phyloP scores from a whole-genome alignment of 2,888 invertebrate genomes.

The Aplocera efformata region DNA sequence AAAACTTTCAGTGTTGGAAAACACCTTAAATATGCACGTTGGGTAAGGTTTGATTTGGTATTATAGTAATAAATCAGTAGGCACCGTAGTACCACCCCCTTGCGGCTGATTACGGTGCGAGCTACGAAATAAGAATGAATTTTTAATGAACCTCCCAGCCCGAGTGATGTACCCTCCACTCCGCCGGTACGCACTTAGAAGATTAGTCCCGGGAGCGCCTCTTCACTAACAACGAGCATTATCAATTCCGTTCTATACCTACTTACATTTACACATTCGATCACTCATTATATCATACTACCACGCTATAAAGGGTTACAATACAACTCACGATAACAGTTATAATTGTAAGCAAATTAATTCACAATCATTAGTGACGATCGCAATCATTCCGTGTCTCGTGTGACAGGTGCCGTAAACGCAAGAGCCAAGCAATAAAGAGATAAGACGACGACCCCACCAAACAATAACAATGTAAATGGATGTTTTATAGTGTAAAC shows the following conservation, averaged over 20 bases:
- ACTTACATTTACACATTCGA: constrained; percentile 15
- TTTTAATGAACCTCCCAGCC: constrained; percentile 70
- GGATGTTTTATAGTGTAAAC: constrained; percentile 75
- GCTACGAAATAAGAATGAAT: constrained; percentile 78
- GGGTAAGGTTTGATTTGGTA: constrained; percentile 25
- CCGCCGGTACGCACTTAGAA: constrained; percentile 73
- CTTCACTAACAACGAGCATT: constrained; percentile 55
- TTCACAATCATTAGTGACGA: constrained; percentile 26
- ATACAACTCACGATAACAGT: no score
- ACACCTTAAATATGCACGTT: constrained; percentile 9
- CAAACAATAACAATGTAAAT: constrained; percentile 72
- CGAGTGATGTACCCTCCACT: constrained; percentile 28
- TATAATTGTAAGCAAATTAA: constrained; percentile 27
- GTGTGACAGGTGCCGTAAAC: constrained; percentile 45
- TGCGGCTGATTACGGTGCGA: constrained; percentile 68
- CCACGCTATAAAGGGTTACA: constrained; percentile 3
- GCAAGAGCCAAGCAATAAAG: constrained; percentile 61
- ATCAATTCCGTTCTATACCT: constrained; percentile 36
- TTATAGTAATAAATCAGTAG: constrained; percentile 56
- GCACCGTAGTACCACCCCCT: constrained; percentile 54
- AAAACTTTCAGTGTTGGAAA: no score
- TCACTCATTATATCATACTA: constrained; percentile 4
- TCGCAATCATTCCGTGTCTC: constrained; percentile 25
- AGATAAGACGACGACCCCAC: constrained; percentile 72
- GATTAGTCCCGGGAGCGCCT: constrained; percentile 75